Percentiles rank a stretch among this genome's conserved stretches.
These are phyloP conservation scores for Dendrocincla tyrannina DNA, from an alignment of 2,797 vertebrate genomes.

Conservation along the genomic window DNA sequence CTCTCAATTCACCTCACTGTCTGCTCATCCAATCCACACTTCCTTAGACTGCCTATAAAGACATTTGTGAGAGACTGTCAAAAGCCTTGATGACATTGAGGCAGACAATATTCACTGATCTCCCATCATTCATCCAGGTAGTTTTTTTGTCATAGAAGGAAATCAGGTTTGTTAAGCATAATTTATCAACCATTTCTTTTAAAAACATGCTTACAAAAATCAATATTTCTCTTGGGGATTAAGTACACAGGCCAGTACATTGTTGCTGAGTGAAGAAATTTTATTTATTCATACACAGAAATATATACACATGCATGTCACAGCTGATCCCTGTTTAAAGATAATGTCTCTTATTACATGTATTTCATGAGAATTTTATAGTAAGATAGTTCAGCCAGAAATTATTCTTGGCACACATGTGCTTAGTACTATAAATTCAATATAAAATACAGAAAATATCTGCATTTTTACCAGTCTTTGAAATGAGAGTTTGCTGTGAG, in stretches of 20 bases:
- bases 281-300: too few species aligned
- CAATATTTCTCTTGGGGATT: background rate
- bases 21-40: too few species aligned
- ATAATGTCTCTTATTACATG: too few species aligned
- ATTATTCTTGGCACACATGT: background rate
- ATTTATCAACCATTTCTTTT: background rate
- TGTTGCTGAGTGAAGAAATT: background rate
- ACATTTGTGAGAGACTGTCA: background rate
- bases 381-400: background rate
- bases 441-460: background rate
- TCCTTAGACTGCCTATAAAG: background rate
- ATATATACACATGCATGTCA: too few species aligned
- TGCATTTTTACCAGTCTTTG: background rate
- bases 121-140: background rate
- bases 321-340: too few species aligned
- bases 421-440: background rate
- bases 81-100: background rate
- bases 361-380: too few species aligned
- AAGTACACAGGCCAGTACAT: background rate
- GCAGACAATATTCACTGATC: background rate
- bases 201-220: background rate
- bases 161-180: background rate
- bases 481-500: background rate
- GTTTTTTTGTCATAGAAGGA: background rate
- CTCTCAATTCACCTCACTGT: background rate